phyloP scores from a whole-genome alignment of 2,113 vertebrate genomes.

The Peucedramus taeniatus region DNA sequence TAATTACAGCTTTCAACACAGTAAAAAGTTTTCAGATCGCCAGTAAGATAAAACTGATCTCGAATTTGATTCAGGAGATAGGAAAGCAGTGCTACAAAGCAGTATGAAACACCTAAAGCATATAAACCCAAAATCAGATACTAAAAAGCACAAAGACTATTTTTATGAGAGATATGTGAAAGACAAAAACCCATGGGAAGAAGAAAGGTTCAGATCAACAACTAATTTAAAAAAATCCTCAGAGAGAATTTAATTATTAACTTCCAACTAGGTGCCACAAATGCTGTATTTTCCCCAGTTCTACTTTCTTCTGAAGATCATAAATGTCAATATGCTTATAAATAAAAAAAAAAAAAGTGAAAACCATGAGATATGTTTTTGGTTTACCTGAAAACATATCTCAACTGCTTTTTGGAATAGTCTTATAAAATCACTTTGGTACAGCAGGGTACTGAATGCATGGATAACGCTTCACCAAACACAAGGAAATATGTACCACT shows the following conservation, averaged over 20 bases:
- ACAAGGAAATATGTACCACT: neutral
- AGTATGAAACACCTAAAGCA: neutral
- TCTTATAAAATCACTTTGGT: neutral
- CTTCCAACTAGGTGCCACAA: neutral
- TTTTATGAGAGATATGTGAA: neutral
- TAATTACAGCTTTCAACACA: neutral
- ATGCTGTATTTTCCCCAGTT: neutral
- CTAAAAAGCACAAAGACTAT: neutral
- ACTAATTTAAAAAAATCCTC: neutral
- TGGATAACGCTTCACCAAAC: neutral
- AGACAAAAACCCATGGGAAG: neutral
- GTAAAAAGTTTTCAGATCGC: neutral
- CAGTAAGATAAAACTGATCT: neutral
- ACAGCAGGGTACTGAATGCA: neutral
- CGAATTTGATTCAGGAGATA: neutral
- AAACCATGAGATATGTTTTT: neutral
- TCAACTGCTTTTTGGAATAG: neutral
- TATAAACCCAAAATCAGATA: neutral
- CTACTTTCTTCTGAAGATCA: neutral
- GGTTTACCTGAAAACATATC: neutral
- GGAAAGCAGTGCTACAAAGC: neutral
- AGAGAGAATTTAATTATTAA: neutral
- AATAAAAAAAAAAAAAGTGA: neutral
- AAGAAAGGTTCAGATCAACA: neutral
- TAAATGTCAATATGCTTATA: neutral